These are phyloP conservation scores for Acanthochromis polyacanthus DNA, from an alignment of 2,113 vertebrate species.

Conservation along the genomic window DNA sequence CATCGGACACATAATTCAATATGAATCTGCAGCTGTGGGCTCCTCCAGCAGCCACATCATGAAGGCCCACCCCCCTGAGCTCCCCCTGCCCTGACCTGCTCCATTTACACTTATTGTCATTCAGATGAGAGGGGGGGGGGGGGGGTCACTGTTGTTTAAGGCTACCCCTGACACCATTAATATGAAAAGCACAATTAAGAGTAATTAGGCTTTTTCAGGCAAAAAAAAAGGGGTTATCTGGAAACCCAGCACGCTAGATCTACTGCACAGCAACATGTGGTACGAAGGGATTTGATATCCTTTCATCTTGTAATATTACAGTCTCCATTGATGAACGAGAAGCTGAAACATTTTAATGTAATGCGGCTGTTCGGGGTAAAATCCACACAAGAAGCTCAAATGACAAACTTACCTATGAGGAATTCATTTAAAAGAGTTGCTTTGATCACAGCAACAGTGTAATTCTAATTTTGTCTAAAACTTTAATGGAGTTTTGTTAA, in stretches of 20 bases:
- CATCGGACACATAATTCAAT: neutral
- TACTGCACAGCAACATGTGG: neutral
- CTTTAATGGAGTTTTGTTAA: neutral
- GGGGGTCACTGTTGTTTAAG: slow-evolving; percentile 62
- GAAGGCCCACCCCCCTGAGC: slow-evolving; percentile 33
- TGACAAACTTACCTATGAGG: no score
- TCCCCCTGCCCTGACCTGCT: slow-evolving; percentile 25
- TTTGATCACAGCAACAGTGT: neutral
- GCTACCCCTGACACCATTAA: slow-evolving; percentile 67
- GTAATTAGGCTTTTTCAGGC: slow-evolving; percentile 69
- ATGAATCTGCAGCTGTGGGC: slow-evolving; percentile 14
- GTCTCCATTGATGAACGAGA: neutral
- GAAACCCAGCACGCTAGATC: slow-evolving; percentile 11
- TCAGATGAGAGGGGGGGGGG: slow-evolving; percentile 66
- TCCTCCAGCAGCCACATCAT: slow-evolving; percentile 16
- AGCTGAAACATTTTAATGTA: no score
- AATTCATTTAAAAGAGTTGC: neutral
- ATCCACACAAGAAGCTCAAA: no score
- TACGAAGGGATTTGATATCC: neutral
- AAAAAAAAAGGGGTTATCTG: slow-evolving; percentile 24
- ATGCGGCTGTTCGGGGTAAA: no score
- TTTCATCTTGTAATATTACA: neutral
- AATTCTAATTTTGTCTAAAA: neutral
- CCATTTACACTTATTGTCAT: slow-evolving; percentile 82
- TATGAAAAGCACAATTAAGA: slow-evolving; percentile 77